Conservation (phyloP, 2,888 invertebrate genomes). For the Diachrysia chrysitis region DNA sequence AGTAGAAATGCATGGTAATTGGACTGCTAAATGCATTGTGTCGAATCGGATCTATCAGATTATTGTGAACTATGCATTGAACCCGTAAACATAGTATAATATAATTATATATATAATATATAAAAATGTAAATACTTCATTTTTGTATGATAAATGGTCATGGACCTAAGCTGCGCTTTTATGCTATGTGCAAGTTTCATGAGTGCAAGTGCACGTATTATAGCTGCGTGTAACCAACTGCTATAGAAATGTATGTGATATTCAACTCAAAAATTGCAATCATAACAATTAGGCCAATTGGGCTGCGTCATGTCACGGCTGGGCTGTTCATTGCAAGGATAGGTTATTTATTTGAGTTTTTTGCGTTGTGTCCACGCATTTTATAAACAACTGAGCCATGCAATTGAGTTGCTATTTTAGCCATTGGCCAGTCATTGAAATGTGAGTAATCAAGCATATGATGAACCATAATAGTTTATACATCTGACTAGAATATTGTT, state of each 20-base stretch:
- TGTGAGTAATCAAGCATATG: conserved; percentile 50
- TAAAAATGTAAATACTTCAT: background rate
- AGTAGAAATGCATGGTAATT: background rate
- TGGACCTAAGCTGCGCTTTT: no score
- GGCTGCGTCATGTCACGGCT: no score
- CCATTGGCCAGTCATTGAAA: background rate
- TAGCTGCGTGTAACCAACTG: no score
- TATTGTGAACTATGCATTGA: background rate
- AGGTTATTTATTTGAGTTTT: no score
- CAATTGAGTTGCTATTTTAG: background rate
- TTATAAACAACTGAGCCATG: background rate
- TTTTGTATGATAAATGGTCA: background rate
- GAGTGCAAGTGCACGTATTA: no score
- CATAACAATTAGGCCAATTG: no score
- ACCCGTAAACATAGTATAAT: background rate
- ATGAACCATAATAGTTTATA: conserved; percentile 64
- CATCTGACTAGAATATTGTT: conserved; percentile 76
- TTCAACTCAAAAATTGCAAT: no score
- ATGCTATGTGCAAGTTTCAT: no score
- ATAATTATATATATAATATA: background rate
- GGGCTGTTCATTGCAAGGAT: background rate
- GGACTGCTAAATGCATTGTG: background rate
- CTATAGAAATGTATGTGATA: no score
- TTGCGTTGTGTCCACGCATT: no score
- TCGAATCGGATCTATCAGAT: conserved; percentile 2